Percentiles rank a stretch among this genome's conserved stretches.
Conservation (phyloP, 2,797 vertebrate genomes). For the Urosaurus nigricauda region DNA sequence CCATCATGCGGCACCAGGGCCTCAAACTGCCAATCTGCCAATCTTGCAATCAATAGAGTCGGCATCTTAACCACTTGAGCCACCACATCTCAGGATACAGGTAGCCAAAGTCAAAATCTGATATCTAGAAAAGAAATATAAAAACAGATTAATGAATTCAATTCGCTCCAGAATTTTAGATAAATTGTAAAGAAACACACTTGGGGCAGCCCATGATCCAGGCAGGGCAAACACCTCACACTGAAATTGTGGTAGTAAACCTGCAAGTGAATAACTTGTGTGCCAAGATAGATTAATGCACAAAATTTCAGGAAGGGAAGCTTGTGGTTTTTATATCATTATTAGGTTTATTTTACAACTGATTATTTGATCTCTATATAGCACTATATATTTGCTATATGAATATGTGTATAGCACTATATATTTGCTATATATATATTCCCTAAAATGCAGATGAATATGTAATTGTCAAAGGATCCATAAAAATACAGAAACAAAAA, state of each 20-base stretch:
- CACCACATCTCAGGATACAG: too few relatives aligned
- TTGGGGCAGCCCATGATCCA: neutral
- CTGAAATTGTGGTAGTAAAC: neutral
- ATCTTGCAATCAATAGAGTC: too few relatives aligned
- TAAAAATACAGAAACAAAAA: neutral
- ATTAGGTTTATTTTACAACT: neutral
- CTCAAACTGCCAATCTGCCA: too few relatives aligned
- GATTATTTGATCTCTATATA: too few relatives aligned
- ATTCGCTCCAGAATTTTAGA: rapidly evolving
- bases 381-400: neutral
- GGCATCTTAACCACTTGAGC: too few relatives aligned
- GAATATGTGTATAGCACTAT: too few relatives aligned
- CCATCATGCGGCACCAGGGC: too few relatives aligned
- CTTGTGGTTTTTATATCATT: neutral
- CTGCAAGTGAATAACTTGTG: neutral
- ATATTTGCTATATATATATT: neutral
- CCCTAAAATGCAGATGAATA: neutral
- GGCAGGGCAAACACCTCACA: too few relatives aligned
- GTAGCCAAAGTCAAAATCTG: neutral
- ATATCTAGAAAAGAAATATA: neutral
- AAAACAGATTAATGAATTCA: rapidly evolving
- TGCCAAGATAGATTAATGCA: neutral
- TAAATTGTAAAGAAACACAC: neutral
- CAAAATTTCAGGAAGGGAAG: neutral
- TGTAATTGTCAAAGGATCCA: rapidly evolving